Conservation (phyloP, 2,888 invertebrate species). For the Scrobipalpa atriplicella region DNA sequence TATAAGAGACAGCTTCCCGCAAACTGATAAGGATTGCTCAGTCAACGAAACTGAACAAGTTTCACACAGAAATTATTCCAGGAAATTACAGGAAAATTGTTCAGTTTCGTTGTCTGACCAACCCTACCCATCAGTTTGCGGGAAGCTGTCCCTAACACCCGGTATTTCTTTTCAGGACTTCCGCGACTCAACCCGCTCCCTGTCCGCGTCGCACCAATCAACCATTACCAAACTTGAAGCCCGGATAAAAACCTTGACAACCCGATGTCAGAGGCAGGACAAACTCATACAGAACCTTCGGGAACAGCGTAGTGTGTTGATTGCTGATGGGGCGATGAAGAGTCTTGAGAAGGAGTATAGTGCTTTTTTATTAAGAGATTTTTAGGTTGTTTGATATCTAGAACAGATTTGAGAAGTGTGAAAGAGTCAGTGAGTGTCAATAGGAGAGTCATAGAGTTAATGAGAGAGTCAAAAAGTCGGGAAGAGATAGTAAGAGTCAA, state of each 20-base stretch:
- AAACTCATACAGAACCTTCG: conserved; percentile 64
- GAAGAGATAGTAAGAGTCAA: too few species aligned
- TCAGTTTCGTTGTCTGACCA: too few species aligned
- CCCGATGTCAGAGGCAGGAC: conserved; percentile 53
- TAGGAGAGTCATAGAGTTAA: too few species aligned
- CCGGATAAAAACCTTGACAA: conserved; percentile 47
- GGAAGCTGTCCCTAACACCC: not conserved
- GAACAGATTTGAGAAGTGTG: too few species aligned
- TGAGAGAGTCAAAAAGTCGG: too few species aligned
- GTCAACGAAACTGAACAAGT: too few species aligned
- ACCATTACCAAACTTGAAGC: conserved; percentile 58
- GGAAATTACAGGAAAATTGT: too few species aligned
- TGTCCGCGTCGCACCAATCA: conserved; percentile 55
- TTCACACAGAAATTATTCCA: too few species aligned
- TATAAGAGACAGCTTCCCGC: too few species aligned
- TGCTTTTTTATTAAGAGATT: conserved; percentile 58
- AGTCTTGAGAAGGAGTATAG: conserved; percentile 60
- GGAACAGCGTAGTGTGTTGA: conserved; percentile 56
- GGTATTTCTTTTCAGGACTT: conserved; percentile 54
- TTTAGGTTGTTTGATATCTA: conserved; percentile 23
- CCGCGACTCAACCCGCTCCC: conserved; percentile 56
- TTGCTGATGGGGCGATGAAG: conserved; percentile 56
- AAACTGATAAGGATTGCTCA: too few species aligned
- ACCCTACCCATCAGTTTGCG: too few species aligned
- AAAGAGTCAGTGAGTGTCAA: too few species aligned